phyloP scores from a whole-genome alignment of 2,888 invertebrate species.

The Leptinotarsa peninsularis region DNA sequence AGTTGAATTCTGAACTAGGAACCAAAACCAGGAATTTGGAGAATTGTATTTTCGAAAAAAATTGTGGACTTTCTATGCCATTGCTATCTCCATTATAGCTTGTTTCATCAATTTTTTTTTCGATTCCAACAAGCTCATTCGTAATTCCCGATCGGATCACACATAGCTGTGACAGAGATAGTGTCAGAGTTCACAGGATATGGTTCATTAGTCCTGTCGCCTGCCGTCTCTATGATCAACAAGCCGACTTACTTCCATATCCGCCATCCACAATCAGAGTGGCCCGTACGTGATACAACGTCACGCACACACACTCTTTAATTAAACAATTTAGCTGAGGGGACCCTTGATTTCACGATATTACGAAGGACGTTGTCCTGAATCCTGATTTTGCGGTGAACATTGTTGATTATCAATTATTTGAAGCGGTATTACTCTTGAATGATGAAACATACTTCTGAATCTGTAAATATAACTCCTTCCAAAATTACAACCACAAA shows the following conservation, averaged over 20 bases:
- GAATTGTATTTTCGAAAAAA: too few relatives aligned
- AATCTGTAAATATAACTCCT: too few relatives aligned
- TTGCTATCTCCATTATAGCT: neutral
- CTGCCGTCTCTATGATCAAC: constrained; percentile 51
- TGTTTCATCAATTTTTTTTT: neutral
- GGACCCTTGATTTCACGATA: neutral
- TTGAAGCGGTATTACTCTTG: neutral
- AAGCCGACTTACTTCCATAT: constrained; percentile 53
- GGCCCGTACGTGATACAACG: constrained; percentile 40
- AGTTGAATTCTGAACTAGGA: too few relatives aligned
- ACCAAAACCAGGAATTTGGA: too few relatives aligned
- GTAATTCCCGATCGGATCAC: neutral
- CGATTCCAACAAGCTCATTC: neutral
- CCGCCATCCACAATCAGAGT: constrained; percentile 43
- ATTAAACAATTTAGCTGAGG: constrained; percentile 25
- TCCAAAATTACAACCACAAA: too few relatives aligned
- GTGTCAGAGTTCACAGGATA: constrained; percentile 45
- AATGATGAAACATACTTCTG: too few relatives aligned
- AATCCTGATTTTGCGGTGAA: neutral
- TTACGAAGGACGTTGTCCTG: constrained; percentile 1
- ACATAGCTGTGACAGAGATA: neutral
- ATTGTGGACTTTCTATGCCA: neutral
- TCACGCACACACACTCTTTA: constrained; percentile 35
- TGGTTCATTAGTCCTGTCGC: constrained; percentile 52
- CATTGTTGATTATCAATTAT: neutral